These are phyloP conservation scores for Theodoxus fluviatilis DNA, from an alignment of 2,888 invertebrate genomes.

Conservation along the genomic window DNA sequence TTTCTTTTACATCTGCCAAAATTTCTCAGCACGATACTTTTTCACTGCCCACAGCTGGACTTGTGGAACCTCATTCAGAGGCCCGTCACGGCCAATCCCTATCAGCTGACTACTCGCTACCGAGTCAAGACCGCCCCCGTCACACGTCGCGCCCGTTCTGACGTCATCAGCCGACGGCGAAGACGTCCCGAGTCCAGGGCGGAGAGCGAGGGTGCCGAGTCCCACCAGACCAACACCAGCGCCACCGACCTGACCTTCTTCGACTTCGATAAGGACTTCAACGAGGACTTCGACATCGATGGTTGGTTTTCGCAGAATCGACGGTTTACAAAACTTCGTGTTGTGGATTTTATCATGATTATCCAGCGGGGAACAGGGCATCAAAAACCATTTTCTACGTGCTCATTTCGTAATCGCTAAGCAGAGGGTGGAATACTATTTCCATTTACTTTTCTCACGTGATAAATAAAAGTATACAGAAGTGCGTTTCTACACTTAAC, in stretches of 20 bases:
- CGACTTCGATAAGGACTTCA: constrained; percentile 38
- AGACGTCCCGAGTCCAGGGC: constrained; percentile 28
- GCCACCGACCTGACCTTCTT: constrained; percentile 35
- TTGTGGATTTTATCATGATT: background rate
- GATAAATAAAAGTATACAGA: too few relatives aligned
- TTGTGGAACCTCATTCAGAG: constrained; percentile 44
- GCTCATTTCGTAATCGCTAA: too few relatives aligned
- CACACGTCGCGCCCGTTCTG: constrained; percentile 35
- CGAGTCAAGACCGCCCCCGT: constrained; percentile 36
- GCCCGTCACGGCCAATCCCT: constrained; percentile 43
- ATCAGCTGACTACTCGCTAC: constrained; percentile 44
- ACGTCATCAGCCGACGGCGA: constrained; percentile 32
- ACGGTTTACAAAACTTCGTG: too few relatives aligned
- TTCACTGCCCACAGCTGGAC: constrained; percentile 39
- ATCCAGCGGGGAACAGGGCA: too few relatives aligned
- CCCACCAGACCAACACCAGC: constrained; percentile 35
- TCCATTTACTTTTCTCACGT: too few relatives aligned
- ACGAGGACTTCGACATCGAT: constrained; percentile 43
- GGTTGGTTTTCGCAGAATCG: too few relatives aligned
- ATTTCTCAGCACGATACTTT: background rate
- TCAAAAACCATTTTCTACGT: too few relatives aligned
- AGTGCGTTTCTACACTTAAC: too few relatives aligned
- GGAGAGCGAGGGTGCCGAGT: constrained; percentile 36
- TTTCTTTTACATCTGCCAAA: background rate
- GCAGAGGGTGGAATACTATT: too few relatives aligned